phyloP scores from a whole-genome alignment of 2,797 vertebrate species.

The Choloepus didactylus region DNA sequence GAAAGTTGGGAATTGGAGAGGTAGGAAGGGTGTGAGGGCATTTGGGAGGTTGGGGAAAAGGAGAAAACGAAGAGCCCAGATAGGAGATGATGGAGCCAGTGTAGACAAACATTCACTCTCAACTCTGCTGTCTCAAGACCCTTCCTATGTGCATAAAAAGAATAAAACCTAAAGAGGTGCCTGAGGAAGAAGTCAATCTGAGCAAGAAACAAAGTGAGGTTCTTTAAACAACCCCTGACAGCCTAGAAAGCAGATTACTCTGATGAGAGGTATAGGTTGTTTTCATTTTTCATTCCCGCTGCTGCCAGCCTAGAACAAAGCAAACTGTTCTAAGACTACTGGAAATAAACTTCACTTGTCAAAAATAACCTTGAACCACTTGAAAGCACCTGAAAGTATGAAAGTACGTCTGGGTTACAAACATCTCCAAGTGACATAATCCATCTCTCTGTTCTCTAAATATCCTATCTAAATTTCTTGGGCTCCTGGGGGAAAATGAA shows the following conservation, averaged over 20 bases:
- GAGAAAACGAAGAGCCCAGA: not conserved
- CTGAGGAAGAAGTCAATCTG: not conserved
- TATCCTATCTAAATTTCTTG: not conserved
- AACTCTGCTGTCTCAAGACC: not conserved
- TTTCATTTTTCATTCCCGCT: constrained; percentile 40
- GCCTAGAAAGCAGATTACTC: not conserved
- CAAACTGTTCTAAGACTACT: not conserved
- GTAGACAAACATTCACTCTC: not conserved
- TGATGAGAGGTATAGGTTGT: not conserved
- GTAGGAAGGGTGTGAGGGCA: not conserved
- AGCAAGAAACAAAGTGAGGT: not conserved
- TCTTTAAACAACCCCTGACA: not conserved
- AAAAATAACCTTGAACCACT: not conserved
- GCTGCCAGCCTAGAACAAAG: not conserved
- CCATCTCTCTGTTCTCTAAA: constrained; percentile 52
- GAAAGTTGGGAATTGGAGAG: not conserved
- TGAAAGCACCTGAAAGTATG: not conserved
- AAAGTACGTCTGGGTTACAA: constrained; percentile 7
- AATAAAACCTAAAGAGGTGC: not conserved
- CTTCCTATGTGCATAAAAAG: not conserved
- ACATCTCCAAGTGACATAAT: not conserved
- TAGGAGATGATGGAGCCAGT: not conserved
- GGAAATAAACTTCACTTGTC: not conserved
- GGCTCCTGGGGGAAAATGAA: not conserved
- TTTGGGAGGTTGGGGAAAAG: not conserved